Percentiles rank a stretch among this genome's conserved stretches.
phyloP scores from a whole-genome alignment of 2,113 vertebrate species.

The Parotia lawesii region DNA sequence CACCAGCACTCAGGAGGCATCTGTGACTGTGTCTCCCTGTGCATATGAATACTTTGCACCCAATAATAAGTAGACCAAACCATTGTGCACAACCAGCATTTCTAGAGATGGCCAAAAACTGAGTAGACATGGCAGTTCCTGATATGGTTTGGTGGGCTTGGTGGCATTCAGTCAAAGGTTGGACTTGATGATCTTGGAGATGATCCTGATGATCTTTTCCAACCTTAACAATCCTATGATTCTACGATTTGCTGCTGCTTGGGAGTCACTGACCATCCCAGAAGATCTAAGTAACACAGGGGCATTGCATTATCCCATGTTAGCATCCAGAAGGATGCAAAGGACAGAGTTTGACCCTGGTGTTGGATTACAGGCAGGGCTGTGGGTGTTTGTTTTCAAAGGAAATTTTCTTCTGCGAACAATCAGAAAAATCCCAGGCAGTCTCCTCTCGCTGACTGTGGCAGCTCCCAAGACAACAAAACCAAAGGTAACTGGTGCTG shows the following conservation, averaged over 20 bases:
- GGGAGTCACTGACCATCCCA: neutral
- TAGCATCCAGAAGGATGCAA: neutral
- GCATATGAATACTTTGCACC: neutral
- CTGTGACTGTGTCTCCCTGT: neutral
- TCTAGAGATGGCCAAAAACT: neutral
- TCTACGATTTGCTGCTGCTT: neutral
- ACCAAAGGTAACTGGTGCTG: neutral
- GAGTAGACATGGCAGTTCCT: no score
- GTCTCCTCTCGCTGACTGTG: neutral
- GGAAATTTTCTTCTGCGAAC: neutral
- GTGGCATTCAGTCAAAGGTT: neutral
- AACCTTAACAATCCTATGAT: neutral
- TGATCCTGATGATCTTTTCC: neutral
- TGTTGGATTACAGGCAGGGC: neutral
- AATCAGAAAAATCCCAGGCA: neutral
- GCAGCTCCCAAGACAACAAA: constrained; percentile 34
- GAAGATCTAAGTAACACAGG: neutral
- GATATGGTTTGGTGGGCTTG: neutral
- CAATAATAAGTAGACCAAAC: neutral
- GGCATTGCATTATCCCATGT: neutral
- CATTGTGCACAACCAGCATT: neutral
- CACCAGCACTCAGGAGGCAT: neutral
- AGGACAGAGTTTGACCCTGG: neutral
- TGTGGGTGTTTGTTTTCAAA: constrained; percentile 16
- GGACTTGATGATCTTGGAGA: neutral